Conservation (phyloP, 2,888 invertebrate genomes). For the Melinaea marsaeus region DNA sequence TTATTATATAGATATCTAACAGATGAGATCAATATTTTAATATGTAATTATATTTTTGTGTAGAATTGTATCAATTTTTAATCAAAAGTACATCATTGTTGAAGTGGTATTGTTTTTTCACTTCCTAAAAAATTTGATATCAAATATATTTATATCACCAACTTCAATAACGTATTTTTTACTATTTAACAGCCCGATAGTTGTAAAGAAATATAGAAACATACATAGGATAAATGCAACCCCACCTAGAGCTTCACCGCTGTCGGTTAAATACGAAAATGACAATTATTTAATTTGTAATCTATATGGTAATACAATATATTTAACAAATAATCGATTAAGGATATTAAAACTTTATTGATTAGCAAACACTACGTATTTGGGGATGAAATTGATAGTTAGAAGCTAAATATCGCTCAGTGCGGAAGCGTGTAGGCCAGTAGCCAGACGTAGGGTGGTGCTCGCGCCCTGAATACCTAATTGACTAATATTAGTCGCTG, state of each 20-base stretch:
- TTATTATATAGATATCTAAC: slow-evolving; percentile 35
- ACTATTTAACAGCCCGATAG: too few species aligned
- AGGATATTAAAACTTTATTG: slow-evolving; percentile 2
- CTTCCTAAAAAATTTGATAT: too few species aligned
- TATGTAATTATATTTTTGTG: too few species aligned
- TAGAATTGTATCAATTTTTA: too few species aligned
- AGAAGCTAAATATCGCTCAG: slow-evolving; percentile 37
- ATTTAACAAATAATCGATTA: not conserved
- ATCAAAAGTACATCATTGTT: too few species aligned
- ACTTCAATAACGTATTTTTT: too few species aligned
- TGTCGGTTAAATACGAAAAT: not conserved
- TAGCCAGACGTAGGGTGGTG: slow-evolving; percentile 55
- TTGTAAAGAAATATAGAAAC: too few species aligned
- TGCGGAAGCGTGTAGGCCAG: slow-evolving; percentile 38
- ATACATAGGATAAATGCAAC: too few species aligned
- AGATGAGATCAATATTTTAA: too few species aligned
- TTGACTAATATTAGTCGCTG: slow-evolving; percentile 74
- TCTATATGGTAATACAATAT: not conserved
- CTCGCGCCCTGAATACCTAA: slow-evolving; percentile 75
- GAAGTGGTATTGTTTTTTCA: too few species aligned
- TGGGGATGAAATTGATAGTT: slow-evolving; percentile 28
- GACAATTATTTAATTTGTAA: not conserved
- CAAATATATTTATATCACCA: too few species aligned
- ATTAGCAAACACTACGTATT: slow-evolving; percentile 17
- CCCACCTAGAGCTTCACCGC: too few species aligned